A percentile compares a stretch with the other conserved stretches of the same genome.
These are phyloP conservation scores for Ormyrus thymus DNA, from an alignment of 2,888 invertebrate genomes.

Conservation along the genomic window DNA sequence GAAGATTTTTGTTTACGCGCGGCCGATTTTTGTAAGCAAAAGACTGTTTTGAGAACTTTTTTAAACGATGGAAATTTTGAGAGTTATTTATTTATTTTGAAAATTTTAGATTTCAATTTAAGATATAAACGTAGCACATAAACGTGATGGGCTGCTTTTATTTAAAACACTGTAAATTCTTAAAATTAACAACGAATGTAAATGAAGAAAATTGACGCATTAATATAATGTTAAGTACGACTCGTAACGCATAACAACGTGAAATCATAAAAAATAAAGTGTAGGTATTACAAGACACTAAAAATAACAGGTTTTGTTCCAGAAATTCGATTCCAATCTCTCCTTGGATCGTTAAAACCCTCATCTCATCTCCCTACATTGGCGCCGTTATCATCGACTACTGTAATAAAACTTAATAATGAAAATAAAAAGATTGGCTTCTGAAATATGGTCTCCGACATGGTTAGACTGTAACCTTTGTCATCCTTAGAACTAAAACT, in stretches of 20 bases:
- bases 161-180: neutral
- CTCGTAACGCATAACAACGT: constrained; percentile 2
- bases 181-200: neutral
- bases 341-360: constrained; percentile 33
- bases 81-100: too few species aligned
- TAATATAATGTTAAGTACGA: constrained; percentile 4
- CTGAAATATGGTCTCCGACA: neutral
- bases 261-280: constrained; percentile 31
- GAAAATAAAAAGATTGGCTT: constrained; percentile 28
- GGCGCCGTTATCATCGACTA: constrained; percentile 20
- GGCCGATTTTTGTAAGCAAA: too few species aligned
- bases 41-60: too few species aligned
- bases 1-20: too few species aligned
- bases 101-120: too few species aligned
- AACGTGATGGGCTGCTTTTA: too few species aligned
- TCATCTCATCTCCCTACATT: constrained; percentile 25
- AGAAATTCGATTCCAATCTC: constrained; percentile 42
- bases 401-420: constrained; percentile 34
- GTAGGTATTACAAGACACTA: constrained; percentile 4
- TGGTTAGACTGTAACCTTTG: neutral
- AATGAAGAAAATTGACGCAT: neutral
- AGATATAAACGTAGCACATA: too few species aligned
- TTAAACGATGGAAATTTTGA: too few species aligned
- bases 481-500: neutral
- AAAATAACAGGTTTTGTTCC: constrained; percentile 40